phyloP scores from a whole-genome alignment of 1,140 invertebrate species.

The Cydia splendana region DNA sequence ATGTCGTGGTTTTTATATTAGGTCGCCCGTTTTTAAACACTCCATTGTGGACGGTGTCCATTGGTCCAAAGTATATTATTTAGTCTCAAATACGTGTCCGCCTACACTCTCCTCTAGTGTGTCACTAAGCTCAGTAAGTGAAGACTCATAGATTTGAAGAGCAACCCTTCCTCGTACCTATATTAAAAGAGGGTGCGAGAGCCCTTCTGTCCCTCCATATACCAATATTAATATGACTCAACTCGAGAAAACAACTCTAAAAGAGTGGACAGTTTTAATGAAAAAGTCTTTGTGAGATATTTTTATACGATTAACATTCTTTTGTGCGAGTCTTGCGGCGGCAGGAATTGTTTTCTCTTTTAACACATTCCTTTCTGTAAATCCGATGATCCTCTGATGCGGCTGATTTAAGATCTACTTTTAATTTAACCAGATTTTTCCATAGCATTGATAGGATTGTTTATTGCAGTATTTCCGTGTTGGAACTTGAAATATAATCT shows the following conservation, averaged over 20 bases:
- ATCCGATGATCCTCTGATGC: background rate
- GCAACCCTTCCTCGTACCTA: background rate
- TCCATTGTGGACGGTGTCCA: background rate
- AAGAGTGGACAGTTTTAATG: slow-evolving; percentile 21
- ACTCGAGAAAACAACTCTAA: slow-evolving; percentile 26
- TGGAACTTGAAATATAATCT: background rate
- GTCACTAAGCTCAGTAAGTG: slow-evolving; percentile 31
- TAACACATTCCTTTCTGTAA: slow-evolving; percentile 1
- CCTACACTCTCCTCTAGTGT: slow-evolving; percentile 7
- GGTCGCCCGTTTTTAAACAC: background rate
- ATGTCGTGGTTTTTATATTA: background rate
- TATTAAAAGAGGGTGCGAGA: slow-evolving; percentile 28
- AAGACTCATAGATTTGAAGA: slow-evolving; percentile 25
- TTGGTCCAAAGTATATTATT: slow-evolving; percentile 15
- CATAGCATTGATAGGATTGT: background rate
- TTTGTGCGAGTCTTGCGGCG: background rate
- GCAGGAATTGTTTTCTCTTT: slow-evolving; percentile 18
- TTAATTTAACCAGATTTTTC: slow-evolving; percentile 6
- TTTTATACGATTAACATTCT: slow-evolving; percentile 19
- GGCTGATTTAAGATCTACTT: slow-evolving; percentile 7
- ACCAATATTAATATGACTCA: slow-evolving; percentile 29
- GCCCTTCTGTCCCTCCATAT: slow-evolving; percentile 29
- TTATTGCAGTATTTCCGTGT: background rate
- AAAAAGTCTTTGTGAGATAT: slow-evolving; percentile 20
- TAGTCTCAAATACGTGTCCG: background rate